Base-by-base conservation (phyloP, 1,140 invertebrate genomes). In the Drosophila paulistorum region DNA sequence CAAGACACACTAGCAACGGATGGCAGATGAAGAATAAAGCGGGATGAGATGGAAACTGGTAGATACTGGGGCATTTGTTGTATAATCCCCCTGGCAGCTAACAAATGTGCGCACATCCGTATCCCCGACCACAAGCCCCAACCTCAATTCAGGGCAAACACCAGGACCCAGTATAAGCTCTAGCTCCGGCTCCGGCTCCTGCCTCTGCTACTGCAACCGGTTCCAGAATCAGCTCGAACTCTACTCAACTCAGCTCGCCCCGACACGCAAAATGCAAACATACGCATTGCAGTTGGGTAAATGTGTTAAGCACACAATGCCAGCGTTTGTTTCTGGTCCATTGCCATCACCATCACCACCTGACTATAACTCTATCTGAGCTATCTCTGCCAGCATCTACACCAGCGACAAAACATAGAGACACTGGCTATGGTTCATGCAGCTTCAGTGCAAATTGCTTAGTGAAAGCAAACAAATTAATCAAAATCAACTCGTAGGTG, bases 391-490 rank as follows among this genome's bases (percentile, higher is more conserved):
- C 26, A 39, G 23, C 39, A 42, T 17, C 39, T 58, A 33, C 68
- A 39, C 33, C 41, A 57, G 48, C 48, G 63, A 33, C 26, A 51
- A 20, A 23, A 51, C 14, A 48, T 17, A 17, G 45, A 48, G 45
- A 10, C 14, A 20, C 45, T 48, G 45, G 14, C 45, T 51, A 51
- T 11, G 45, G 45, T 51, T 69, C 64, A 70, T 9, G 30, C 30
- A 59, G 45, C 51, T 60, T 41, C 39, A 33, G 63, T 71, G 74
- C 78, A 86, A 85, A 85, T 85, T 85, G 79, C 83, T 82, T 82
- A 82, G 82, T 82, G 76, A 87, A 79, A 77, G 79, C 83, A 89
- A 87, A 89, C 83, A 89, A 87, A 87, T 89, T 87, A 87, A 89
- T 87, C 83, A 87, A 89, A 87, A 83, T 87, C 83, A 83, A 83